Conservation (phyloP, 2,888 invertebrate genomes). For the Frankliniella intonsa region DNA sequence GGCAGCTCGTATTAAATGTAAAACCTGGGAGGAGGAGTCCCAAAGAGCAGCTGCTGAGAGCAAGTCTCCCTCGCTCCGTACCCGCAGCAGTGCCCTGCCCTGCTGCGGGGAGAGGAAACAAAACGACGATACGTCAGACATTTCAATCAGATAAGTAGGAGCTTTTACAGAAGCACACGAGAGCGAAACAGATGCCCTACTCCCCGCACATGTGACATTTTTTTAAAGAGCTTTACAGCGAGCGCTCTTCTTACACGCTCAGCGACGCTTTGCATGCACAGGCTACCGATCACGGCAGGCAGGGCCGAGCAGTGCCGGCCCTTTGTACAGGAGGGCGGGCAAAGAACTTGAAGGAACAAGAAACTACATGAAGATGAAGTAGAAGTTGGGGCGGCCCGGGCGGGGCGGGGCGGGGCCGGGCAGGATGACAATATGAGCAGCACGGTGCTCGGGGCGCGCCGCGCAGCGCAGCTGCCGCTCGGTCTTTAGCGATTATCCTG, state of each 20-base stretch:
- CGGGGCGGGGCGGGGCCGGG: not conserved
- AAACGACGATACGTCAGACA: too few relatives aligned
- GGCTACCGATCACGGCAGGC: not conserved
- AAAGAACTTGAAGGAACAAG: not conserved
- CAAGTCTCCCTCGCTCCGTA: too few relatives aligned
- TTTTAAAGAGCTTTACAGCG: too few relatives aligned
- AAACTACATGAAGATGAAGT: slow-evolving; percentile 14
- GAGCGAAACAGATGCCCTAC: too few relatives aligned
- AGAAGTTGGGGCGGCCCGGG: not conserved
- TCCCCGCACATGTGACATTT: too few relatives aligned
- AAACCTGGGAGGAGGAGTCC: not conserved
- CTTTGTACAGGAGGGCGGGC: not conserved
- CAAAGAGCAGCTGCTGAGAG: not conserved
- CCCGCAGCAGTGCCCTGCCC: too few relatives aligned
- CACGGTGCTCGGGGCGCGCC: not conserved
- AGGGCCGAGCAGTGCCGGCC: not conserved
- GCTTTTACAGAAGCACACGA: too few relatives aligned
- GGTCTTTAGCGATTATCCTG: not conserved
- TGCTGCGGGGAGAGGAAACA: too few relatives aligned
- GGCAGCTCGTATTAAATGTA: not conserved
- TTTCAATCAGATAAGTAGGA: too few relatives aligned
- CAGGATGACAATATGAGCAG: slow-evolving; percentile 10
- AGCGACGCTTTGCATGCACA: not conserved
- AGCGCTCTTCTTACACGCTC: too few relatives aligned
- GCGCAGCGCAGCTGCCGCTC: not conserved